phyloP scores from a whole-genome alignment of 2,888 invertebrate genomes.

The Calameuta filiformis region DNA sequence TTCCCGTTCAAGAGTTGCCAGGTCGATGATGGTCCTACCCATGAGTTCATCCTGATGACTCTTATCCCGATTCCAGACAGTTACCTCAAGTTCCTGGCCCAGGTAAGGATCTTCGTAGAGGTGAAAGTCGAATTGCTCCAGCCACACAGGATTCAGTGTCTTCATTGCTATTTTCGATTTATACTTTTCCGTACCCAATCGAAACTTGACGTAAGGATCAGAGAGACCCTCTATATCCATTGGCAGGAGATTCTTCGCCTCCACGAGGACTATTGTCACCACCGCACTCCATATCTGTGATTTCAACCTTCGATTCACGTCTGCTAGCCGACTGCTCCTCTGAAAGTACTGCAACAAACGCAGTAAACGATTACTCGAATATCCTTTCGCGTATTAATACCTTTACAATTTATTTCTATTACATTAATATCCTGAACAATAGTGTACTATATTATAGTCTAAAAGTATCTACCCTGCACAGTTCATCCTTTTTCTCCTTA shows the following conservation, averaged over 20 bases:
- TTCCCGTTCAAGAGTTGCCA: slow-evolving; percentile 86
- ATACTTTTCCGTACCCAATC: slow-evolving; percentile 97
- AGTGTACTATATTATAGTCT: neutral
- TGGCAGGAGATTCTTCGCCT: slow-evolving; percentile 89
- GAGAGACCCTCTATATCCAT: slow-evolving; percentile 90
- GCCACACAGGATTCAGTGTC: slow-evolving; percentile 89
- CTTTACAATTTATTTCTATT: neutral
- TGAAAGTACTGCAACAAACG: slow-evolving; percentile 78
- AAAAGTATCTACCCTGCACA: slow-evolving; percentile 70
- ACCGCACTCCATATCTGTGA: slow-evolving; percentile 98
- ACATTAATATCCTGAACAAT: neutral
- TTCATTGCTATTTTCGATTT: slow-evolving; percentile 92
- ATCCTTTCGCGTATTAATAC: neutral
- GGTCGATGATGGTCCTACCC: slow-evolving; percentile 86
- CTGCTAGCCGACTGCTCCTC: slow-evolving; percentile 80
- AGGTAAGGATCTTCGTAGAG: slow-evolving; percentile 86
- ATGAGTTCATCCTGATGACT: slow-evolving; percentile 88
- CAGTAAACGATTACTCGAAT: slow-evolving; percentile 5
- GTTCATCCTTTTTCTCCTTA: slow-evolving; percentile 70
- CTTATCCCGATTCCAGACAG: slow-evolving; percentile 89
- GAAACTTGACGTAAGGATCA: slow-evolving; percentile 97
- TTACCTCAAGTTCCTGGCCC: slow-evolving; percentile 90
- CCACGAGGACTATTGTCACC: slow-evolving; percentile 96
- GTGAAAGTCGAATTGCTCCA: slow-evolving; percentile 97
- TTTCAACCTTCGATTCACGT: slow-evolving; percentile 86